Conservation (phyloP, 2,888 invertebrate species). For the Apoda limacodes region DNA sequence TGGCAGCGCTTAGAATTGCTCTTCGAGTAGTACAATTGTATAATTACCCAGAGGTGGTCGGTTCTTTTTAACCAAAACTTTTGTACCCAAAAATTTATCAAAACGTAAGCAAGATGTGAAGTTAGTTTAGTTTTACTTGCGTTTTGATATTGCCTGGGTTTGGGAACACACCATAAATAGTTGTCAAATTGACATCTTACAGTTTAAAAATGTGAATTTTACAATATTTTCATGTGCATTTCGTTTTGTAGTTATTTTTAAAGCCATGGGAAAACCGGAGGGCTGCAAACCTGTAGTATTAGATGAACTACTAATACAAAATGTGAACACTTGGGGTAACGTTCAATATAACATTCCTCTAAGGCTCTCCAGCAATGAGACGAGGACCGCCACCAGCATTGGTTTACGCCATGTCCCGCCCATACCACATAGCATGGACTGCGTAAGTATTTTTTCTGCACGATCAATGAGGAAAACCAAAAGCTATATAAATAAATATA, state of each 20-base stretch:
- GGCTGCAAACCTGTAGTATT: conserved; percentile 33
- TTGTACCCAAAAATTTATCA: too few species aligned
- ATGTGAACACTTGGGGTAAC: conserved; percentile 61
- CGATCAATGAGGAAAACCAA: not conserved
- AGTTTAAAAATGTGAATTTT: conserved; percentile 8
- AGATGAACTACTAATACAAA: conserved; percentile 45
- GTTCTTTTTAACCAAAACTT: too few species aligned
- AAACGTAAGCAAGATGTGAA: too few species aligned
- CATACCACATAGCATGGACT: conserved; percentile 48
- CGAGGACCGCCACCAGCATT: conserved; percentile 42
- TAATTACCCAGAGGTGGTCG: too few species aligned
- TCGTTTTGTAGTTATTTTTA: conserved; percentile 13
- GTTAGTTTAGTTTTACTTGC: too few species aligned
- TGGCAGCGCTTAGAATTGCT: too few species aligned
- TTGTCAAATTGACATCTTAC: too few species aligned
- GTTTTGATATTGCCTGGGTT: too few species aligned
- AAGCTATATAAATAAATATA: not conserved
- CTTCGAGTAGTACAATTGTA: too few species aligned
- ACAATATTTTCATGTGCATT: conserved; percentile 15
- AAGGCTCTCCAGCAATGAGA: conserved; percentile 48
- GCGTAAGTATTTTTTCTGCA: conserved; percentile 40
- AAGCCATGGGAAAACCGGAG: conserved; percentile 33
- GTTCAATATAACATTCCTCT: conserved; percentile 59
- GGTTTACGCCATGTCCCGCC: conserved; percentile 49
- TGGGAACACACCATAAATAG: too few species aligned